These are phyloP conservation scores for Drosophila mettleri DNA, from an alignment of 2,888 invertebrate genomes.

Conservation along the genomic window DNA sequence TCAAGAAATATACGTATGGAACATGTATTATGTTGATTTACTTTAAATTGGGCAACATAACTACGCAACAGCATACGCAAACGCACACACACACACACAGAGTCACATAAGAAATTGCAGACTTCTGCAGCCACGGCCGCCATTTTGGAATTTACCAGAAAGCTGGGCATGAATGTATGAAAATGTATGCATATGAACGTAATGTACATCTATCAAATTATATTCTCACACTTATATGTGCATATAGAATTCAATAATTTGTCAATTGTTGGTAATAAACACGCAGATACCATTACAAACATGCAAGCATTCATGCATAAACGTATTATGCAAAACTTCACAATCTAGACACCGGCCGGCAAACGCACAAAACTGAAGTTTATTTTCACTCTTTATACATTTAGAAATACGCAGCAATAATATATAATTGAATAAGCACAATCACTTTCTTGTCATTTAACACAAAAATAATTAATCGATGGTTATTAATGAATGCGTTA, in stretches of 20 bases:
- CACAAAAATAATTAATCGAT: slow-evolving; percentile 61
- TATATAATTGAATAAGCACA: not conserved
- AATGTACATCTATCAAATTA: no score
- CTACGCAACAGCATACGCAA: slow-evolving; percentile 4
- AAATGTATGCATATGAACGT: not conserved
- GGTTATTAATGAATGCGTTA: slow-evolving; percentile 59
- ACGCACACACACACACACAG: not conserved
- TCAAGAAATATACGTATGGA: slow-evolving; percentile 3
- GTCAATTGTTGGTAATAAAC: not conserved
- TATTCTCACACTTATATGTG: no score
- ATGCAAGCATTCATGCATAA: slow-evolving; percentile 5
- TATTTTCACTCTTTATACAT: not conserved
- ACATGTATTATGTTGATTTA: not conserved
- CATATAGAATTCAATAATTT: slow-evolving; percentile 3
- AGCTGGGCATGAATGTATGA: slow-evolving; percentile 7
- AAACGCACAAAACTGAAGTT: slow-evolving; percentile 28
- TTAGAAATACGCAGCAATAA: slow-evolving; percentile 34
- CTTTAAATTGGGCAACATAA: slow-evolving; percentile 10
- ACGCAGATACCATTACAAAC: slow-evolving; percentile 37
- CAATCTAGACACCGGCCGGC: slow-evolving; percentile 62
- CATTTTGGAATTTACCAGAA: slow-evolving; percentile 54
- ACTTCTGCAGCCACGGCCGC: slow-evolving; percentile 36
- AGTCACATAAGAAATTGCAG: slow-evolving; percentile 12
- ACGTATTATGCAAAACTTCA: slow-evolving; percentile 66
- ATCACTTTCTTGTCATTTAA: slow-evolving; percentile 28